Evolutionary conservation across 2,888 invertebrate genomes (phyloP), one percentile per base, ranked within the genome.

Genomic region (Hemistola chrysoprasaria): DNA sequence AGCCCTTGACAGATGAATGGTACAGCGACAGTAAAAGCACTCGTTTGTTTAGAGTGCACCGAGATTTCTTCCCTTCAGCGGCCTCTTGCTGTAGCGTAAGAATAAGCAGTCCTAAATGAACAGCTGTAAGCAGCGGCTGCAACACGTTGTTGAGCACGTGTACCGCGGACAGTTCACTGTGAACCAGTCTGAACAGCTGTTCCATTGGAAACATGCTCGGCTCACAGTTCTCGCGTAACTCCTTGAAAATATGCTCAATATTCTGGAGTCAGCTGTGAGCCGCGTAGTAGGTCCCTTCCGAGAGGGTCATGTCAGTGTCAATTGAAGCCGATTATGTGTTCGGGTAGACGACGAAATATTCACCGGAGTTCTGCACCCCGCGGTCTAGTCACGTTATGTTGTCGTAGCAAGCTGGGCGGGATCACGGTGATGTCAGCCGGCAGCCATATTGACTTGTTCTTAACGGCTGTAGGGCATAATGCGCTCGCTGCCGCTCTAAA

Each of bases 351-450:
- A 98, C 91, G 11, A 98, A 92, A 72, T 95, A 98, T 71, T 98
- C 95, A 0, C 97, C 96, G 0, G 96, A 95, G 42, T 93, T 92
- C 75, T 98, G 98, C 2, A 95, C 94, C 1, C 94, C 92, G 6
- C 95, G 91, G 36, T 94, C 93, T 11, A 98, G 94, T 92, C 1
- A 98, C 95, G 0, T 94, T 94, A 32, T 94, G 91, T 53, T 93
- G 92, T 0, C 92, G 91, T 20, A 98, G 90, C 57, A 94, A 82
- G 35, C 91, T 90, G 0, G 97, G 97, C 2, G 97, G 97, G 4
- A 98, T 94, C 97, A 98, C 98, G 0, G 95, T 93, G 3, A 97
- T 96, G 72, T 98, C 98, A 0, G 97, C 95, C 0, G 97, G 93
- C 39, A 98, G 85, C 97, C 97, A 98, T 16, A 97, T 91, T 0